These are phyloP conservation scores for Teleopsis dalmanni DNA, from an alignment of 1,140 invertebrate genomes.

Conservation along the genomic window DNA sequence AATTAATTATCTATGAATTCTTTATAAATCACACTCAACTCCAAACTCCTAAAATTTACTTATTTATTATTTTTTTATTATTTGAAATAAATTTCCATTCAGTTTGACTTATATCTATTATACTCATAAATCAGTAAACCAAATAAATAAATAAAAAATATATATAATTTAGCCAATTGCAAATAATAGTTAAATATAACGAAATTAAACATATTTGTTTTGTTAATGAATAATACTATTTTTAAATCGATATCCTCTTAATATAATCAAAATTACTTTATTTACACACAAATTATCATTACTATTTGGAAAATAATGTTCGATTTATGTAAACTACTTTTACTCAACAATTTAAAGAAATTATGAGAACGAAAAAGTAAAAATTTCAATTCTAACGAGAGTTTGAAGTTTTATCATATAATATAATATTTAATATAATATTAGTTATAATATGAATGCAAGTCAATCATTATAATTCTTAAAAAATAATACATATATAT, in stretches of 20 bases:
- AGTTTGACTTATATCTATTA: neutral
- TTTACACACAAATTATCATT: conserved; percentile 13
- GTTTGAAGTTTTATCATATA: no score
- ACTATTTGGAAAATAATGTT: no score
- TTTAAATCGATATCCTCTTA: no score
- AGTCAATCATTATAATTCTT: no score
- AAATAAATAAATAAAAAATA: conserved; percentile 12
- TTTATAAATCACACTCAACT: no score
- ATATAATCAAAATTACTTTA: conserved; percentile 2
- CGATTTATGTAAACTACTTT: no score
- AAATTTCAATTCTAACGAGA: no score
- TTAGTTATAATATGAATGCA: no score
- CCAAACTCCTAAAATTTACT: conserved; percentile 8
- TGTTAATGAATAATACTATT: neutral
- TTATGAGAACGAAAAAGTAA: no score
- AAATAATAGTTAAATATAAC: conserved; percentile 22
- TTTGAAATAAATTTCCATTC: neutral
- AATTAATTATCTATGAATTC: no score
- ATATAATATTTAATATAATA: no score
- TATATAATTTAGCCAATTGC: conserved; percentile 36
- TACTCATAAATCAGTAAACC: conserved; percentile 3
- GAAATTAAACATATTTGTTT: conserved; percentile 1
- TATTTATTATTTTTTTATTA: neutral
- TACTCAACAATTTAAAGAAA: conserved; percentile 2
- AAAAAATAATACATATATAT: no score